Evolutionary conservation across 2,888 invertebrate genomes (phyloP).

Genomic region (Acrocyrtus sp.): DNA sequence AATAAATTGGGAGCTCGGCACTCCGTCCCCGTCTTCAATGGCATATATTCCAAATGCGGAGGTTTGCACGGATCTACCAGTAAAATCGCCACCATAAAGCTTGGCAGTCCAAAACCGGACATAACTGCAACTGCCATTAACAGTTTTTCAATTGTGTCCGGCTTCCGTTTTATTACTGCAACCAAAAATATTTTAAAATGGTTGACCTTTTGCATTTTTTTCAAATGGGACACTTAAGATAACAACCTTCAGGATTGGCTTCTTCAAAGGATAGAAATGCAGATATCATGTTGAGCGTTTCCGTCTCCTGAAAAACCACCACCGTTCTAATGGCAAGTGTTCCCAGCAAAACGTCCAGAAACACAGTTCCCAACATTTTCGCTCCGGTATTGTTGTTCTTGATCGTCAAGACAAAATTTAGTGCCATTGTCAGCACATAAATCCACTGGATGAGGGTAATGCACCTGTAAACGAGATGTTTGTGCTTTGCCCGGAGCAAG

Average conservation of each 20-base stretch:
- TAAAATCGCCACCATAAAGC: conserved; percentile 35
- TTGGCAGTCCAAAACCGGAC: conserved; percentile 38
- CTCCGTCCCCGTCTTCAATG: background rate
- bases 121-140: conserved; percentile 27
- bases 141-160: conserved; percentile 26
- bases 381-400: conserved; percentile 12
- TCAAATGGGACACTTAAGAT: no score
- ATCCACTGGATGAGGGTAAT: conserved; percentile 14
- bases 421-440: conserved; percentile 7
- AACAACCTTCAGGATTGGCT: background rate
- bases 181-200: background rate
- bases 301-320: conserved; percentile 17
- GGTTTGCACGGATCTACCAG: conserved; percentile 47
- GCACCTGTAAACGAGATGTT: conserved; percentile 1
- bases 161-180: conserved; percentile 18
- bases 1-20: background rate
- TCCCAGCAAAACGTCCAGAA: conserved; percentile 29
- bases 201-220: conserved; percentile 6
- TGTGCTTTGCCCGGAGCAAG: conserved; percentile 3
- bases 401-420: conserved; percentile 24
- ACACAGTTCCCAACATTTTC: conserved; percentile 39
- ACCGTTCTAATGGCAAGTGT: conserved; percentile 18
- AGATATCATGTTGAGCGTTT: conserved; percentile 14
- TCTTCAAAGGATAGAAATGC: conserved; percentile 34
- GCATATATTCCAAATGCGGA: conserved; percentile 48